Evolutionary conservation across 2,113 vertebrate species (phyloP), one percentile per base, ranked within the genome.

Genomic region (Eptesicus fuscus): DNA sequence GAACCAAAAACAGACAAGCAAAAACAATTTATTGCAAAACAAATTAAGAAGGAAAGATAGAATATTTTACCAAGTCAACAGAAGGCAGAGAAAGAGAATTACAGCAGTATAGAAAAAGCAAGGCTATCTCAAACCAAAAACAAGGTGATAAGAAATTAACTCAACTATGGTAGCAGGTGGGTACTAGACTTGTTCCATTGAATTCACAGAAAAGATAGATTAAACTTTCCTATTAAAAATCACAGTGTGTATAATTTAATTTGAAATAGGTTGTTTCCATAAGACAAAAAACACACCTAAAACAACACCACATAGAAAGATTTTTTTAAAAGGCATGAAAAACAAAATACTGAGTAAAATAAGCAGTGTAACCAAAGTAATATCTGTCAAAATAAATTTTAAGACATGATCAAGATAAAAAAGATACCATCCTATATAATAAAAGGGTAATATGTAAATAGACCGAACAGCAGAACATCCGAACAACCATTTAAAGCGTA

Each of bases 341-440:
- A 89, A 51, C n/a, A 65, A 93, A 70, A 80, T 47, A 11, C 44
- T 32, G 65, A 69, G 56, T 20, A 63, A 93, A 91, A 59, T 51
- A 51, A 35, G 14, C 11, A 25, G 11, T 3, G 7, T 78, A 77
- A 86, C 2, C 79, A 63, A 92, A 82, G 9, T 30, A 70, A 51
- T 51, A 86, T 63, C 61, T 35, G 1, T 67, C 3, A 87, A 96
- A 89, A 86, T 89, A 90, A 95, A 83, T 42, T 74, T 83, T 93
- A 88, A 86, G 23, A 11, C 7, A 63, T 85, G 59, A 35, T 4
- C 63, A 76, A 22, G 18, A 83, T 86, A 40, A 78, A 82, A 85
- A 59, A 56, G 63, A 63, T 2, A 82, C 4, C 13, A 73, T 84
- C 51, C 16, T 51, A 51, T 51, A 18, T 53, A 53, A 53, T 53